Conservation (phyloP, 1,140 invertebrate genomes). For the Sarcophaga bullata region DNA sequence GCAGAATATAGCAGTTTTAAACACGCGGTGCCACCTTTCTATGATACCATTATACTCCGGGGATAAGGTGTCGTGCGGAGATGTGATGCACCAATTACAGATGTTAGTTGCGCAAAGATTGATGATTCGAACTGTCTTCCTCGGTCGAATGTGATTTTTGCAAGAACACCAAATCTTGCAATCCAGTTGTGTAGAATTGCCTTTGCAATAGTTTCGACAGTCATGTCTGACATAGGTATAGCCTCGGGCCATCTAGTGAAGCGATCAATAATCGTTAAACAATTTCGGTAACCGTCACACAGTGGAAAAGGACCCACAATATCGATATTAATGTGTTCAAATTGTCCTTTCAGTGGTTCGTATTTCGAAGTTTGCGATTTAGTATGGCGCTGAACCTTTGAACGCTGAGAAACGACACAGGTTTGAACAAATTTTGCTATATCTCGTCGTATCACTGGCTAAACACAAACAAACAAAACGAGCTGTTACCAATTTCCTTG, state of each 20-base stretch:
- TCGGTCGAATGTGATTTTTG: constrained; percentile 61
- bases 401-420: neutral
- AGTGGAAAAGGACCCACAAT: neutral
- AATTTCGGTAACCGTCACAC: neutral
- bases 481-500: neutral
- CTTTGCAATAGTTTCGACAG: constrained; percentile 43
- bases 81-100: constrained; percentile 45
- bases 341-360: neutral
- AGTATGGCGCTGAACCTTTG: neutral
- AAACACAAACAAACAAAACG: too few species aligned
- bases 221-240: constrained; percentile 50
- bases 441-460: neutral
- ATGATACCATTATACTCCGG: constrained; percentile 45
- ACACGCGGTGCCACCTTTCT: constrained; percentile 31
- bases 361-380: neutral
- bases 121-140: constrained; percentile 60
- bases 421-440: neutral
- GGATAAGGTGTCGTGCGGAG: constrained; percentile 54
- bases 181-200: constrained; percentile 60
- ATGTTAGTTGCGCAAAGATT: constrained; percentile 44
- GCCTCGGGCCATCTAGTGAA: constrained; percentile 47
- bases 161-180: constrained; percentile 53
- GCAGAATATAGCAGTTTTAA: constrained; percentile 35
- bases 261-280: neutral
- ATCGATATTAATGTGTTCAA: neutral